Evolutionary conservation across 2,113 vertebrate genomes (phyloP).

Genomic region (Etia nguti): DNA sequence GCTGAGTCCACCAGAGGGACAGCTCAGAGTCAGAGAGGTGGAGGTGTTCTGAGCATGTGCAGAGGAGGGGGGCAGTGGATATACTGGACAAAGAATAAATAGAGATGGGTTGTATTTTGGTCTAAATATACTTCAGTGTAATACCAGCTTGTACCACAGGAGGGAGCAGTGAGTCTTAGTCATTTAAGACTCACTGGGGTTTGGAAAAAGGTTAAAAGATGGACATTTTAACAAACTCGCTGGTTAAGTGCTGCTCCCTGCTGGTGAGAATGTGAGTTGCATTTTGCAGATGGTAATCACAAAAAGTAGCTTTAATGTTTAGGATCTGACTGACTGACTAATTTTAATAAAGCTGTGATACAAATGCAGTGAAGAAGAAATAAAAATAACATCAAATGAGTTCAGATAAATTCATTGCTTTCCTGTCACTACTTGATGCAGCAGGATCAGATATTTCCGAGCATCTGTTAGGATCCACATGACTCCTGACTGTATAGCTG

Average conservation of each 20-base stretch:
- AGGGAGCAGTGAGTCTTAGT: not conserved
- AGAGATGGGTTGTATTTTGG: not conserved
- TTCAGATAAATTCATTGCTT: not conserved
- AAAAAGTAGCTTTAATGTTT: not conserved
- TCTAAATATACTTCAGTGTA: not conserved
- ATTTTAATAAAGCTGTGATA: not conserved
- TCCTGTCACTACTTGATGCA: not conserved
- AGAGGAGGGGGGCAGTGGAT: not conserved
- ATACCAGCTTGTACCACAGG: not conserved
- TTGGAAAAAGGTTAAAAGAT: not conserved
- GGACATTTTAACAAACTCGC: not conserved
- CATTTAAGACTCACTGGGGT: too few species aligned
- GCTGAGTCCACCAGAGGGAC: not conserved
- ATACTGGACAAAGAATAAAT: not conserved
- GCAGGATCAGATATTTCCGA: not conserved
- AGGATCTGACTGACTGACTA: accelerated
- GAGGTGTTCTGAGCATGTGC: not conserved
- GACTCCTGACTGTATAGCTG: not conserved
- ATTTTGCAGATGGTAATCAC: not conserved
- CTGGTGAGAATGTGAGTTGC: not conserved
- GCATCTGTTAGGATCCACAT: not conserved
- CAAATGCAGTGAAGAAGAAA: not conserved
- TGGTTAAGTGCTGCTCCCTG: not conserved
- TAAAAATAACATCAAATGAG: not conserved
- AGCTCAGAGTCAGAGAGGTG: not conserved